Conservation (phyloP, 37 sponge, comb jelly and placozoan genomes). For the Beroe ovata region DNA sequence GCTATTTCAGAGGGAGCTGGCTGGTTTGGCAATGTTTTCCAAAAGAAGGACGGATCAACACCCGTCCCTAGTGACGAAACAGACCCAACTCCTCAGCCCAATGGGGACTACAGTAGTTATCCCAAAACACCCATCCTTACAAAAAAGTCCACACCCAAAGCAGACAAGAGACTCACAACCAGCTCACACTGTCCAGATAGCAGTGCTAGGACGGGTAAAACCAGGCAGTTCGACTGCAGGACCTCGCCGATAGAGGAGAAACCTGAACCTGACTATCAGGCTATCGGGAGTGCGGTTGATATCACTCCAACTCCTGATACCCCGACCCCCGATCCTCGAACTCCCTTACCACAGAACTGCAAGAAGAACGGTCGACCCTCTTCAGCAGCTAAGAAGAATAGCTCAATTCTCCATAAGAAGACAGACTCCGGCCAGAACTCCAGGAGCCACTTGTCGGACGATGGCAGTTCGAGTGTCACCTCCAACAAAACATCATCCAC, state of each 20-base stretch:
- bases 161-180: neutral
- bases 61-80: neutral
- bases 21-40: slow-evolving; percentile 19
- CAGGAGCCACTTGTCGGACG: neutral
- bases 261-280: neutral
- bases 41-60: neutral
- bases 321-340: neutral
- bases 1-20: neutral
- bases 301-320: neutral
- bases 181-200: neutral
- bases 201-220: neutral
- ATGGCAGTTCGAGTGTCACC: neutral
- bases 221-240: neutral
- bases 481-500: slow-evolving; percentile 6
- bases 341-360: no score
- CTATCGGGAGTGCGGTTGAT: neutral
- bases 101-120: neutral
- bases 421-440: neutral
- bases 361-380: neutral
- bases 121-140: neutral
- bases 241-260: slow-evolving; percentile 28
- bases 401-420: neutral
- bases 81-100: neutral
- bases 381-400: neutral
- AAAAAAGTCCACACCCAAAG: neutral